phyloP scores from a whole-genome alignment of 92 coral and sea anemone genomes.

The Isaurus tuberculatus region DNA sequence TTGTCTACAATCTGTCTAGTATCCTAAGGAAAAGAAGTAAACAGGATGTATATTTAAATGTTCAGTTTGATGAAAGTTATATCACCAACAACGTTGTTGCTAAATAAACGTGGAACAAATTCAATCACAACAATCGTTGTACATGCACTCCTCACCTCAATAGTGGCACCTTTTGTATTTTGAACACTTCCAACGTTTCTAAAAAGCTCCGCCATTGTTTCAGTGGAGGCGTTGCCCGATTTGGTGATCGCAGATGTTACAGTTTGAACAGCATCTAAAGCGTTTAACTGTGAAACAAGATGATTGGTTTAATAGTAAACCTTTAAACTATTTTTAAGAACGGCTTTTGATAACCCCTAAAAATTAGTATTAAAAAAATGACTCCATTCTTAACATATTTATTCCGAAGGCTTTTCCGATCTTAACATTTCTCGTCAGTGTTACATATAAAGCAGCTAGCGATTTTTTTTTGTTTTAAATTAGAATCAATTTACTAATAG shows the following conservation, averaged over 20 bases:
- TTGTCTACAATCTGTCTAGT: neutral
- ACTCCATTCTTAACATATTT: no score
- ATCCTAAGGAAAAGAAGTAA: neutral
- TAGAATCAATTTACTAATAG: no score
- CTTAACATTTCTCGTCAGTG: no score
- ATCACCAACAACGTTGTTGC: neutral
- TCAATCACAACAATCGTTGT: no score
- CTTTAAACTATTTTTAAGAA: neutral
- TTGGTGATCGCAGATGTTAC: neutral
- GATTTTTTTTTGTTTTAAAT: no score
- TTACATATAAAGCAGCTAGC: no score
- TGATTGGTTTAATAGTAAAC: neutral
- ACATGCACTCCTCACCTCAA: neutral
- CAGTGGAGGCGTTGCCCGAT: neutral
- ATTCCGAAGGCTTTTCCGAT: no score
- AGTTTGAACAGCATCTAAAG: neutral
- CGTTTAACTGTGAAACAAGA: neutral
- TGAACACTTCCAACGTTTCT: slow-evolving; percentile 1
- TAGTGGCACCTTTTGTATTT: neutral
- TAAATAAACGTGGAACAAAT: neutral
- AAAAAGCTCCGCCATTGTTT: neutral
- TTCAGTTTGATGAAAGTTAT: neutral
- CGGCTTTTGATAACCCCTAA: neutral
- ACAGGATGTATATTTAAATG: neutral
- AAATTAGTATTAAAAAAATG: no score